Base-by-base conservation (phyloP, 2,113 vertebrate species). In the Callopanchax toddi region DNA sequence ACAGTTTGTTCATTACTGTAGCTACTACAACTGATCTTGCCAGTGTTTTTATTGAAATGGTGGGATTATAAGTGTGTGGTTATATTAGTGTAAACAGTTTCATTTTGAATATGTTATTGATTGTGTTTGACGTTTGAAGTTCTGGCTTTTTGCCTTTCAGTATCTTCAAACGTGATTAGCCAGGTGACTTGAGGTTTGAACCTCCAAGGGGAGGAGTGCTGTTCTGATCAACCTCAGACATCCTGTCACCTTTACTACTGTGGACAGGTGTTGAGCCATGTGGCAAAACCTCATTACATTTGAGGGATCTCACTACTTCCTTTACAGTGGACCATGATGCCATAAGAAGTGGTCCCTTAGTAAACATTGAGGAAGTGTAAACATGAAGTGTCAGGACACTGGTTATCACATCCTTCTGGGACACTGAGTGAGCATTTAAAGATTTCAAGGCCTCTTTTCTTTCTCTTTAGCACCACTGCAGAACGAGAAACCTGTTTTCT, bases 401-500 rank as follows among this genome's bases (percentile, higher is more conserved):
- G 63, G 64, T 61, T 22, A 42, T 59, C 25, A 11, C 37, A 37
- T 75, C 59, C 55, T 23, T 15, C 36, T 43, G 60, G 59, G 57
- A 48, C 55, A 58, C 12, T 36, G 52, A 26, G 32, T n/a, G 54
- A 52, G 26, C 26, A 6, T 57, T 23, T 71, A 54, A 51, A 66
- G 67, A 56, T 66, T 67, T 75, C 51, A 37, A 45, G 50, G 42
- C 58, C 58, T 40, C 43, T 42, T 48, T 22, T 55, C 22, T 61
- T 29, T 62, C 45, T 16, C 2, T 56, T 37, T 53, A n/a, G 39
- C 37, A 36, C 25, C 68, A 43, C 57, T 56, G 40, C 55, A 11
- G 32, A 71, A 50, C 59, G 48, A 53, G 59, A 62, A 75, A 70
- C 60, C 61, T 68, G 71, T 71, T 71, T 69, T 76, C 67, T 72